A percentile compares a stretch with the other conserved stretches of the same genome.
Conservation (phyloP, 2,888 invertebrate genomes). For the Agrotis segetum region DNA sequence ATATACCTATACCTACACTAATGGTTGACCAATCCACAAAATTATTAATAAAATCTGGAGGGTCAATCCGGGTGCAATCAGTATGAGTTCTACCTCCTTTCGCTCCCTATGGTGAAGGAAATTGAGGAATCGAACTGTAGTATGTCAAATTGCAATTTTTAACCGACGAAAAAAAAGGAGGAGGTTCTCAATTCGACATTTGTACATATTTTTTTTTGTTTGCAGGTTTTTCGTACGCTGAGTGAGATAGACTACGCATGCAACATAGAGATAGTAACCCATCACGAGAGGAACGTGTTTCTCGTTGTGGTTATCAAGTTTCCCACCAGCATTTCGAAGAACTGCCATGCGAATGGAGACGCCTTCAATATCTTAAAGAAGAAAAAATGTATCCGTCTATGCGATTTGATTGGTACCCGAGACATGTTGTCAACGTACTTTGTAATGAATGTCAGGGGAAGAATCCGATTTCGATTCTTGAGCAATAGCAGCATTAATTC, state of each 20-base stretch:
- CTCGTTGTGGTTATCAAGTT: conserved; percentile 80
- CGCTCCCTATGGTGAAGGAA: too few relatives aligned
- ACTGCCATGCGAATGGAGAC: conserved; percentile 76
- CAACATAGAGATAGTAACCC: conserved; percentile 78
- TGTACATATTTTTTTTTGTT: too few relatives aligned
- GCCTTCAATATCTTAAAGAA: conserved; percentile 78
- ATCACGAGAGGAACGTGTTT: conserved; percentile 47
- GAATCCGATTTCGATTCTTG: conserved; percentile 78
- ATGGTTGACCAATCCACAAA: too few relatives aligned
- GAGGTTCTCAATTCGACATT: too few relatives aligned
- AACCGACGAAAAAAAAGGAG: too few relatives aligned
- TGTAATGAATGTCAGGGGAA: conserved; percentile 71
- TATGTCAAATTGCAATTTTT: background rate
- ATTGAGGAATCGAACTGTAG: too few relatives aligned
- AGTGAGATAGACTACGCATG: conserved; percentile 81
- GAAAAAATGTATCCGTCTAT: conserved; percentile 74
- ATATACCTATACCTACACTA: too few relatives aligned
- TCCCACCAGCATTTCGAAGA: conserved; percentile 74
- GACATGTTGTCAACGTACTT: conserved; percentile 72
- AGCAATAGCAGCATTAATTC: conserved; percentile 85
- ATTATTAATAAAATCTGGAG: too few relatives aligned
- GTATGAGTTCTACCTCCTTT: too few relatives aligned
- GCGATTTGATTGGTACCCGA: conserved; percentile 70
- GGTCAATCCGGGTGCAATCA: too few relatives aligned
- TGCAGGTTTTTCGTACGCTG: conserved; percentile 81